Percentiles rank a stretch among this genome's conserved stretches.
These are phyloP conservation scores for Globodera ellingtonae DNA, from an alignment of 1,140 invertebrate genomes.

Conservation along the genomic window DNA sequence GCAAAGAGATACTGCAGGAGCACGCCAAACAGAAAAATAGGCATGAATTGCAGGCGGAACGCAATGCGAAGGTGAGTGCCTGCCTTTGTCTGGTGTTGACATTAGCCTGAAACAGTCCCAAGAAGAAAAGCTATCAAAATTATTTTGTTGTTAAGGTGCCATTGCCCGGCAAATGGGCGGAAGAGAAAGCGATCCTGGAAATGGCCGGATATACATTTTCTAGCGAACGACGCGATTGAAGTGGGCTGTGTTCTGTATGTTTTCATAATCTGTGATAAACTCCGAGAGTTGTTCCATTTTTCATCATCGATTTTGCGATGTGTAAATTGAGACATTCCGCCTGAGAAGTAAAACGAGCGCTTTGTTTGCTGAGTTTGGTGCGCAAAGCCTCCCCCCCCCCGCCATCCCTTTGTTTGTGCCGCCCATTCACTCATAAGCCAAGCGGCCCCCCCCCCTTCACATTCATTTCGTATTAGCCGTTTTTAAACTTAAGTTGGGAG, in stretches of 20 bases:
- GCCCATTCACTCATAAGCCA: no score
- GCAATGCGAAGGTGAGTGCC: conserved; percentile 49
- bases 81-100: background rate
- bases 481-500: no score
- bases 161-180: conserved; percentile 64
- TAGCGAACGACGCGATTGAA: conserved; percentile 28
- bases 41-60: conserved; percentile 53
- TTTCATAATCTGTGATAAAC: background rate
- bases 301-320: background rate
- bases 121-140: no score
- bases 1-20: conserved; percentile 40
- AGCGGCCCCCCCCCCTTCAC: no score
- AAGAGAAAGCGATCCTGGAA: conserved; percentile 55
- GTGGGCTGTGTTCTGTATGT: background rate
- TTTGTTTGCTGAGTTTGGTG: background rate
- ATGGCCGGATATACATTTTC: conserved; percentile 29
- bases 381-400: no score
- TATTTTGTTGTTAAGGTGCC: conserved; percentile 48
- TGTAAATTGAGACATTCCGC: background rate
- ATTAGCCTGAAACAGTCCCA: background rate
- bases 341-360: background rate
- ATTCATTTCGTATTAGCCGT: no score
- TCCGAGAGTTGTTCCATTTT: background rate
- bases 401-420: no score
- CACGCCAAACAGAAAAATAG: conserved; percentile 54